Evolutionary conservation across 2,113 vertebrate species (phyloP), one percentile per base, ranked within the genome.

Genomic region (Aix galericulata): DNA sequence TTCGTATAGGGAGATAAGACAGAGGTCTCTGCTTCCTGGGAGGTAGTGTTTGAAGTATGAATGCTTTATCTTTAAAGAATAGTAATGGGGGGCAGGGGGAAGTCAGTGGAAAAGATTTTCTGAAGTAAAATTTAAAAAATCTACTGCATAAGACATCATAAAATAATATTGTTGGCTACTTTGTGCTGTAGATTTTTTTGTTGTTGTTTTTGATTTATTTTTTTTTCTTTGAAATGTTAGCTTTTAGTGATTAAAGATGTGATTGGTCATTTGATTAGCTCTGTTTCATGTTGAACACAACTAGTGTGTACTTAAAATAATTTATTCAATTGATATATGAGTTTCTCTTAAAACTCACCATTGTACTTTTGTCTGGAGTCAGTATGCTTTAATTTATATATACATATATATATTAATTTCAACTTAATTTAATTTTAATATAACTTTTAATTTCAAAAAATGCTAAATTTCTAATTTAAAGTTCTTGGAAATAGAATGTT

Each of bases 221-320:
- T 86, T 92, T 96, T 80, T 80, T 50, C 68, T 73, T 94, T 64
- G 36, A 46, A 80, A 78, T 22, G 52, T 7, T 86, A 85, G 44
- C 8, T 76, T 92, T 89, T 76, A 71, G 60, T 91, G 44, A 71
- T 92, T 67, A 42, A 80, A 64, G 36, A 53, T 71, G 73, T 74
- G 15, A 8, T 77, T 95, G 50, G 21, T 38, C 60, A 14, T 87
- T 91, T 89, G 50, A 42, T 91, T 80, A 66, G 59, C 81, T 80
- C 58, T 80, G 5, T 86, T 95, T 85, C 25, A 44, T 79, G 40
- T 79, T 31, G 48, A 88, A 80, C n/a, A 40, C 63, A 87, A 50
- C 4, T 58, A 64, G 17, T 10, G 16, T 48, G 20, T 17, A 42
- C 27, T 74, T 74, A 44, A 85, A 79, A 82, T 69, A 69, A 64